Evolutionary conservation across 1,140 invertebrate species (phyloP).

Genomic region (Diabrotica undecimpunctata): DNA sequence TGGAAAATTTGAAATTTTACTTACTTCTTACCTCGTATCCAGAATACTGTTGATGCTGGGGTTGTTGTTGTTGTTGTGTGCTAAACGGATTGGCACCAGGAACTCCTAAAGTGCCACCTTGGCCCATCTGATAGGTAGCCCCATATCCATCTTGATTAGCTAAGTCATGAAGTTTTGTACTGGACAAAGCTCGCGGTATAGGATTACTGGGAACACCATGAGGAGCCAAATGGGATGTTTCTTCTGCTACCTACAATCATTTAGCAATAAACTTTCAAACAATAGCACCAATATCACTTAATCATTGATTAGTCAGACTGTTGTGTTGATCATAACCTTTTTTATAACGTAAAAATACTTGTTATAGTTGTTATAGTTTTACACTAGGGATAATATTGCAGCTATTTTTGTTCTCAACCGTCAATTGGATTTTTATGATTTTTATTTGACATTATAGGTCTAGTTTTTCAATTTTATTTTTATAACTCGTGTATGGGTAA

Average conservation of each 20-base stretch:
- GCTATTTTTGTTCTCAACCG: no score
- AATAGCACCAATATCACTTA: no score
- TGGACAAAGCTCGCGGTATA: constrained; percentile 84
- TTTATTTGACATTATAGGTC: no score
- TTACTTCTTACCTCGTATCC: constrained; percentile 38
- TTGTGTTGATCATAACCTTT: no score
- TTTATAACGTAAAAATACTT: no score
- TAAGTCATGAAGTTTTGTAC: constrained; percentile 72
- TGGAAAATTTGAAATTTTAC: constrained; percentile 15
- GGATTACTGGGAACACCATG: constrained; percentile 95
- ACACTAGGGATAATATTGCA: no score
- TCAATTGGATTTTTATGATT: no score
- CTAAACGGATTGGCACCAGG: constrained; percentile 57
- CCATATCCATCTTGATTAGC: constrained; percentile 67
- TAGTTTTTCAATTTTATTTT: no score
- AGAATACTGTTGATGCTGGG: constrained; percentile 13
- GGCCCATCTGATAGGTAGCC: constrained; percentile 65
- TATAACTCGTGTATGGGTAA: no score
- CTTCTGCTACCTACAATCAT: constrained; percentile 63
- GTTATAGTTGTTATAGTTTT: no score
- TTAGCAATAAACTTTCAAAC: constrained; percentile 27
- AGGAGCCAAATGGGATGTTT: constrained; percentile 83
- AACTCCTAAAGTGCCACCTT: constrained; percentile 62
- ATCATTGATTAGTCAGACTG: no score
- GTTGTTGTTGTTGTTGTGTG: constrained; percentile 37